These are phyloP conservation scores for Tuta absoluta DNA, from an alignment of 2,888 invertebrate genomes.

Conservation along the genomic window DNA sequence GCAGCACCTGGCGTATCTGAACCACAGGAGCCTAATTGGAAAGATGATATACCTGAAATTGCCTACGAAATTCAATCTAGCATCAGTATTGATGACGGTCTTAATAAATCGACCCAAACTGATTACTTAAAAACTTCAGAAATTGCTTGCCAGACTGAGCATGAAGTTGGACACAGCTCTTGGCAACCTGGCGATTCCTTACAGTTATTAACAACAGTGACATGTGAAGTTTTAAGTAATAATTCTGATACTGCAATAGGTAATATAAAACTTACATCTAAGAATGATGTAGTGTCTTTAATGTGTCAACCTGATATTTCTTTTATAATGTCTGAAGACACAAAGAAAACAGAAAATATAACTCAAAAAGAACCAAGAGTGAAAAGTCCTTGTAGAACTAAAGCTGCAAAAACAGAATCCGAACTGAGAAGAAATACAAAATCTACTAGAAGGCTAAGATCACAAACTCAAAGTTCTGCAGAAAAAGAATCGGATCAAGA, in stretches of 20 bases:
- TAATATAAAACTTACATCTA: not conserved
- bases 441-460: not conserved
- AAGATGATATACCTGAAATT: not conserved
- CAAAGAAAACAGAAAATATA: not conserved
- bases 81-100: not conserved
- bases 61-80: not conserved
- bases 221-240: not conserved
- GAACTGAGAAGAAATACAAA: not conserved
- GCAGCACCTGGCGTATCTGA: not conserved
- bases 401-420: no score
- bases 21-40: not conserved
- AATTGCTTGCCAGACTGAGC: constrained; percentile 22
- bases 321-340: not conserved
- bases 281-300: not conserved
- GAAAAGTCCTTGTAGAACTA: not conserved
- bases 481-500: not conserved
- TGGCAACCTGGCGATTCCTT: constrained; percentile 14
- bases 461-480: not conserved
- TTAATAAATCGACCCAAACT: constrained; percentile 21
- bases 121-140: constrained; percentile 11
- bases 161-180: not conserved
- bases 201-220: constrained; percentile 10
- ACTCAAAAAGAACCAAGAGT: not conserved
- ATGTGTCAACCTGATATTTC: constrained; percentile 22
- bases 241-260: not conserved